These are phyloP conservation scores for Drosophila watanabei DNA, from an alignment of 1,140 invertebrate species.

Conservation along the genomic window DNA sequence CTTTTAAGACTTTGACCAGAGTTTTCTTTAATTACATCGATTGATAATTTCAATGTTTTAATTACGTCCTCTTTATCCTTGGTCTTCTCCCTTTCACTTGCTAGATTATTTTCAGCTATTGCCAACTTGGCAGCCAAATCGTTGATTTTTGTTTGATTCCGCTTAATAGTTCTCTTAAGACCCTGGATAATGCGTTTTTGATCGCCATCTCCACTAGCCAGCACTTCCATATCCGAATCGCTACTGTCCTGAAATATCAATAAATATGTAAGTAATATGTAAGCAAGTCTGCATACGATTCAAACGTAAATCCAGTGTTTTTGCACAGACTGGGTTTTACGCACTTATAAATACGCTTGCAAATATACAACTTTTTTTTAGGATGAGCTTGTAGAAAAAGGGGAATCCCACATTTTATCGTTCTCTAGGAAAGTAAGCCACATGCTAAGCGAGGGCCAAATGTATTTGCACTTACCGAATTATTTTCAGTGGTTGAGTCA, in stretches of 20 bases:
- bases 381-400: no score
- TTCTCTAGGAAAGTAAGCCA: no score
- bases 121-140: not conserved
- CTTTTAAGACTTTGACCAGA: not conserved
- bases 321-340: no score
- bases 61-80: constrained; percentile 4
- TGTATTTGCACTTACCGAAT: not conserved
- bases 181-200: not conserved
- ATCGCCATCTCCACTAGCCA: not conserved
- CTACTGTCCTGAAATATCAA: constrained; percentile 1
- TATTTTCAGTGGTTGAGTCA: constrained; percentile 2
- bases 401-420: no score
- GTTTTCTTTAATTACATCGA: not conserved
- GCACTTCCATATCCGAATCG: not conserved
- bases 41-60: constrained; percentile 4
- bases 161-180: not conserved
- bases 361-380: no score
- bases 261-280: not conserved
- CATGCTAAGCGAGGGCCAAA: not conserved
- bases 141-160: not conserved
- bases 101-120: not conserved
- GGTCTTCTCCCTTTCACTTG: constrained; percentile 1
- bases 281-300: not conserved
- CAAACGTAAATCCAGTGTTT: no score
- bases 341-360: no score